phyloP scores from a whole-genome alignment of 2,113 vertebrate genomes.

The Catharus bicknelli region DNA sequence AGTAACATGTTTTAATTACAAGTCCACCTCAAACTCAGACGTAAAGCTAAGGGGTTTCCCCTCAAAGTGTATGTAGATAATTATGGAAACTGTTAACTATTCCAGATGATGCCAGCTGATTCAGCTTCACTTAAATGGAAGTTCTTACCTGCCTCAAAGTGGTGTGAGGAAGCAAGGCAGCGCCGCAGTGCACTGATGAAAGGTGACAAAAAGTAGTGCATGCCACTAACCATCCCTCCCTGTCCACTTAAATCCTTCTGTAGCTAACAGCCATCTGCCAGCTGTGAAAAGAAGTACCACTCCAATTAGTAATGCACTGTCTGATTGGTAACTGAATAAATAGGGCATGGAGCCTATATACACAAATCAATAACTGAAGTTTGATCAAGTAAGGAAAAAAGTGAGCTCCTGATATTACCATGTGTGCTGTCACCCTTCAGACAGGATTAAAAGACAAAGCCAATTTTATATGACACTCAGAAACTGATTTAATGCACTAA shows the following conservation, averaged over 20 bases:
- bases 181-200: background rate
- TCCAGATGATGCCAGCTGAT: background rate
- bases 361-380: background rate
- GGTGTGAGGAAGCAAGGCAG: background rate
- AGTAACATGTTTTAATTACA: background rate
- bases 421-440: background rate
- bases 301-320: background rate
- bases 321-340: background rate
- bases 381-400: background rate
- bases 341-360: background rate
- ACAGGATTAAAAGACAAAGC: background rate
- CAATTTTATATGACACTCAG: background rate
- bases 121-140: background rate
- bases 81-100: background rate
- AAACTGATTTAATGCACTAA: background rate
- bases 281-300: background rate
- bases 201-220: background rate
- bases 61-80: background rate
- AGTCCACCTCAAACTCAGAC: background rate
- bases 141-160: background rate
- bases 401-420: background rate
- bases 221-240: background rate
- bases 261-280: background rate
- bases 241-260: background rate
- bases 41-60: background rate